Evolutionary conservation across 2,113 vertebrate species (phyloP), one percentile per base, ranked within the genome.

Genomic region (Rhinichthys klamathensis): DNA sequence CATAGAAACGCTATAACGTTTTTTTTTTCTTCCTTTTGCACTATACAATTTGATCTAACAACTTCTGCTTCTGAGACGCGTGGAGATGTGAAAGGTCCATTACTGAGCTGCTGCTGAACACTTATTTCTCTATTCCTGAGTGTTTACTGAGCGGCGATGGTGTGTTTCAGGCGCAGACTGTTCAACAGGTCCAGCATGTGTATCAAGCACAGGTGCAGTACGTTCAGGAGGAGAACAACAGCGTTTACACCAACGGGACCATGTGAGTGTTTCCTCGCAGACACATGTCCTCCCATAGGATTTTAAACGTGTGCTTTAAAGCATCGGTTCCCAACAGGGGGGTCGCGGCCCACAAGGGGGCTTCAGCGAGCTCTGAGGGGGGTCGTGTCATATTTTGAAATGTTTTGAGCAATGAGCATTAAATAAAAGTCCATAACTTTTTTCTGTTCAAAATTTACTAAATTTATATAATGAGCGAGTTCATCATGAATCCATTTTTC

Each of bases 121-220:
- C 23, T 60, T 11, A 41, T 11, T 35, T 41, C 3, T 65, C 2
- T 65, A 21, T 41, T 18, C 8, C 54, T 6, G 30, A 4, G 67
- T 63, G n/a, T 79, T n/a, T 56, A n/a, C 49, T 3, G 65, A 67
- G 63, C 0, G 0, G 72, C n/a, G 86, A 82, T 41, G 41, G 18
- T 78, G n/a, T 83, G 70, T 74, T 30, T 70, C 91, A 94, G 93
- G 92, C 93, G 82, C 94, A 95, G 94, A 94, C 97, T 96, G 97
- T 99, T 86, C 97, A 97, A 88, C 91, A 98, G 0, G 96, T 97
- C 86, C 97, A 97, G 92, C 98, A 99, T 63, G 95, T 98, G 51
- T 99, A 98, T 90, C 97, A 97, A 21, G 82, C 96, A 58, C 98
- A 99, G 92, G 97, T 99, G 92, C 98, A 99, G 95, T 99, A 98